phyloP scores from a whole-genome alignment of 2,888 invertebrate genomes.

The Cantharis flavilabris region DNA sequence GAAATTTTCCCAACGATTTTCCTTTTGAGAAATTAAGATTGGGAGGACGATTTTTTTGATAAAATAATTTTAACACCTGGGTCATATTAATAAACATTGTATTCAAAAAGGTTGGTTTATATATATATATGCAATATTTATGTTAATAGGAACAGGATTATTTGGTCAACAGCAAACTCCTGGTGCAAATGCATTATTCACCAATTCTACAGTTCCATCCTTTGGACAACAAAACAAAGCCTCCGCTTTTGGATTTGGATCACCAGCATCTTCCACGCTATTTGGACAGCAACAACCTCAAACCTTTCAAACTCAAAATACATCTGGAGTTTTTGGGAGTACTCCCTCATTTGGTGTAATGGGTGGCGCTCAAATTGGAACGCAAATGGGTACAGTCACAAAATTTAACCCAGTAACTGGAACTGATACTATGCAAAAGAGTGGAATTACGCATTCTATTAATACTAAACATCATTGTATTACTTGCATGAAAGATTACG shows the following conservation, averaged over 20 bases:
- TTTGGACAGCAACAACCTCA: conserved; percentile 48
- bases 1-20: no score
- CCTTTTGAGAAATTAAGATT: no score
- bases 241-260: conserved; percentile 58
- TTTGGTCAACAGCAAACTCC: conserved; percentile 44
- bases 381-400: conserved; percentile 71
- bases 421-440: conserved; percentile 90
- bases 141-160: conserved; percentile 27
- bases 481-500: conserved; percentile 98
- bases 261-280: conserved; percentile 12
- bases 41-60: no score
- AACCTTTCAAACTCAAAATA: conserved; percentile 44
- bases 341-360: conserved; percentile 54
- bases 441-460: conserved; percentile 81
- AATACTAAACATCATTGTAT: conserved; percentile 96
- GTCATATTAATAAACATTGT: no score
- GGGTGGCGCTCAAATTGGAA: conserved; percentile 9
- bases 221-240: conserved; percentile 62
- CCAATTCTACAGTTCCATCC: conserved; percentile 59
- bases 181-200: conserved; percentile 65
- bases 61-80: no score
- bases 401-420: conserved; percentile 89
- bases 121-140: neutral
- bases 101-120: no score
- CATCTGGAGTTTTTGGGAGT: conserved; percentile 58